Evolutionary conservation across 2,888 invertebrate species (phyloP), one percentile per base, ranked within the genome.

Genomic region (Agonum fuliginosum): DNA sequence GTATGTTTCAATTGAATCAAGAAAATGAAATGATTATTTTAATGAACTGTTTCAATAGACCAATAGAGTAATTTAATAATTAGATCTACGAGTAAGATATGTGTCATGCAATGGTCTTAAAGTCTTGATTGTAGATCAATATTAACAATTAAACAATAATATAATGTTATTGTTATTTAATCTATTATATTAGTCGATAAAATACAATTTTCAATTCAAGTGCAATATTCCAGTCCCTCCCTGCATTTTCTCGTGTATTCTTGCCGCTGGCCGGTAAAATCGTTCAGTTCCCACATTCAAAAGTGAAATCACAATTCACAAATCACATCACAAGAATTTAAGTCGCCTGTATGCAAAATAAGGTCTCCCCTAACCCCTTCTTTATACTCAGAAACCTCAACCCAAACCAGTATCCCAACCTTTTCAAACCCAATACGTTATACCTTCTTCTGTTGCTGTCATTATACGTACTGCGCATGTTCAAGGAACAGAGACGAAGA

Each of bases 381-480:
- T 3, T 3, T 37, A 12, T 37, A 37, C n/a, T 37, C 8, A 4
- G n/a, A n/a, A n/a, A 34, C 2, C 37, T 12, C 2, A 30, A 8
- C 10, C 37, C 37, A 37, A n/a, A n/a, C 37, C 37, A 3, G 37
- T 24, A 54, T 22, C 20, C 19, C 24, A 22, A 54, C 12, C 19
- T 22, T 24, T 43, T 17, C 43, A 14, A 43, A 43, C 43, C 43
- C n/a, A n/a, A n/a, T n/a, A n/a, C n/a, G n/a, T n/a, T 54, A 54
- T 48, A 20, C 24, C n/a, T 54, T 27, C 58, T 27, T n/a, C n/a
- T n/a, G n/a, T n/a, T n/a, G n/a, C n/a, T n/a, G n/a, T n/a, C n/a
- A n/a, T n/a, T n/a, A n/a, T n/a, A n/a, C 58, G 43, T 58, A 41
- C 46, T 69, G 24, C 69, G 69, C 46, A 69, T 46, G 41, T 14